phyloP scores from a whole-genome alignment of 2,113 vertebrate species.

The Hylia prasina region DNA sequence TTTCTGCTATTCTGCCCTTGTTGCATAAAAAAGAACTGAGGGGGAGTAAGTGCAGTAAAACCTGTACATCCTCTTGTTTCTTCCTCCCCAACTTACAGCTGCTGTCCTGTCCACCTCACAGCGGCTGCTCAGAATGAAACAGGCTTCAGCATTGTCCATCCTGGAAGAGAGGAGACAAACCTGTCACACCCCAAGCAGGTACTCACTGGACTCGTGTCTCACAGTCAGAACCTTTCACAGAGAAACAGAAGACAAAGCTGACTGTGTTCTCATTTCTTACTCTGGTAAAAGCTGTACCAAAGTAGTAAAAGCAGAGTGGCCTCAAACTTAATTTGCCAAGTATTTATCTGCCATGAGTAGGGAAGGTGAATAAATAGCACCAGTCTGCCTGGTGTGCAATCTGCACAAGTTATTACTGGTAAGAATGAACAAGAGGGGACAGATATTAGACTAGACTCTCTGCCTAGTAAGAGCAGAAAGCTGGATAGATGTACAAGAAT shows the following conservation, averaged over 20 bases:
- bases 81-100: slow-evolving; percentile 80
- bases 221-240: neutral
- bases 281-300: neutral
- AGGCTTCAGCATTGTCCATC: slow-evolving; percentile 95
- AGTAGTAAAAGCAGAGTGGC: neutral
- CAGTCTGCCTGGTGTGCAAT: neutral
- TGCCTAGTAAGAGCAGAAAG: neutral
- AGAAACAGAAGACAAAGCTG: neutral
- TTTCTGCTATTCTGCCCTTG: neutral
- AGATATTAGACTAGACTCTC: neutral
- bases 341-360: neutral
- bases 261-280: neutral
- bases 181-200: neutral
- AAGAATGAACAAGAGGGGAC: neutral
- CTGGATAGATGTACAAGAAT: neutral
- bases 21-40: neutral
- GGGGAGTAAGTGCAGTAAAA: neutral
- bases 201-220: neutral
- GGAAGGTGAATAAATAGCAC: neutral
- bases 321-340: neutral
- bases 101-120: slow-evolving; percentile 94
- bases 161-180: slow-evolving; percentile 65
- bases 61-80: neutral
- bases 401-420: neutral
- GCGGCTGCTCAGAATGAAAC: slow-evolving; percentile 95